Evolutionary conservation across 1,140 invertebrate species (phyloP).

Genomic region (Drosophila nannoptera): DNA sequence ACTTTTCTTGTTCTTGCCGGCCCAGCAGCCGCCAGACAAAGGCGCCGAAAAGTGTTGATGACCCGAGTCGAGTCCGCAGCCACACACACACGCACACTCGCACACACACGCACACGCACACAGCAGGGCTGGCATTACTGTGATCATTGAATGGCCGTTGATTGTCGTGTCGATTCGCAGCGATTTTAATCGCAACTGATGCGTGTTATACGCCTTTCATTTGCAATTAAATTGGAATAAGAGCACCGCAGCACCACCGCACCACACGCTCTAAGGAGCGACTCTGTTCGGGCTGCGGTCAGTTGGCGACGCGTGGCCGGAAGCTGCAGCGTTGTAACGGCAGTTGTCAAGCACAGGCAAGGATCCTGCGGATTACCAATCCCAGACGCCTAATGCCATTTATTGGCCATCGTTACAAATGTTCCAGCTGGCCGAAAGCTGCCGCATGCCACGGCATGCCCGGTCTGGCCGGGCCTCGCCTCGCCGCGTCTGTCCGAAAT

Average conservation of each 20-base stretch:
- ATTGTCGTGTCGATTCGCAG: slow-evolving; percentile 72
- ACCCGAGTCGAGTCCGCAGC: slow-evolving; percentile 38
- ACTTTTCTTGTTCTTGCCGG: slow-evolving; percentile 23
- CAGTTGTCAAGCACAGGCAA: slow-evolving; percentile 51
- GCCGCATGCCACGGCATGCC: background rate
- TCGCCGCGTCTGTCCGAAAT: slow-evolving; percentile 44
- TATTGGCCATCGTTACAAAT: slow-evolving; percentile 76
- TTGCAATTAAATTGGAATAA: slow-evolving; percentile 66
- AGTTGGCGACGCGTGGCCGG: slow-evolving; percentile 64
- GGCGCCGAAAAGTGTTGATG: slow-evolving; percentile 69
- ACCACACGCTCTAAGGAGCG: slow-evolving; percentile 7
- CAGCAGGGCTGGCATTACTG: slow-evolving; percentile 43
- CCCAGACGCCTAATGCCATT: slow-evolving; percentile 77
- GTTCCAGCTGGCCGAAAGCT: slow-evolving; percentile 56
- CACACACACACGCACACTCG: slow-evolving; percentile 10
- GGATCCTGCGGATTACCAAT: slow-evolving; percentile 77
- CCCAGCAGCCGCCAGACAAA: slow-evolving; percentile 42
- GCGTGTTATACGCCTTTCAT: slow-evolving; percentile 71
- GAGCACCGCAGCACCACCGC: slow-evolving; percentile 12
- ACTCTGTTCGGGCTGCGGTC: slow-evolving; percentile 57
- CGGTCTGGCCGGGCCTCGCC: slow-evolving; percentile 6
- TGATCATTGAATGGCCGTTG: slow-evolving; percentile 67
- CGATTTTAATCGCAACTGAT: slow-evolving; percentile 70
- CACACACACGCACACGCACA: slow-evolving; percentile 5
- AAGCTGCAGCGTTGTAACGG: slow-evolving; percentile 36